These are phyloP conservation scores for Thermophis baileyi DNA, from an alignment of 2,113 vertebrate species.

Conservation along the genomic window DNA sequence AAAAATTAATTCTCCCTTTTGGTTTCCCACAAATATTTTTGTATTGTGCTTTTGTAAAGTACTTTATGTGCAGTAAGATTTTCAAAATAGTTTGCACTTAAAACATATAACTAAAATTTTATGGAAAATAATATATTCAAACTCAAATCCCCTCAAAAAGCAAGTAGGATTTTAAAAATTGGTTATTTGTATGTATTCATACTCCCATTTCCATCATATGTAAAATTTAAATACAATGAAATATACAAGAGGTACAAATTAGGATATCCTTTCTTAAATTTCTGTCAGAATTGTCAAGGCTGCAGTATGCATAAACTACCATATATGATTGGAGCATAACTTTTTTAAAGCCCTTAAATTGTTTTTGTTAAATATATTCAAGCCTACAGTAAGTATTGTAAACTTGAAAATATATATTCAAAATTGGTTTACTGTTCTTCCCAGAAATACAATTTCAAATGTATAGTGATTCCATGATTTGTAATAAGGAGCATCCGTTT, in stretches of 20 bases:
- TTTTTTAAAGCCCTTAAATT: background rate
- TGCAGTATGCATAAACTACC: background rate
- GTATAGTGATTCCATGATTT: conserved; percentile 15
- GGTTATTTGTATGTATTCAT: background rate
- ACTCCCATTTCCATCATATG: background rate
- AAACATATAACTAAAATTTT: background rate
- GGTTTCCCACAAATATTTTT: background rate
- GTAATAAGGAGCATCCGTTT: conserved; percentile 16
- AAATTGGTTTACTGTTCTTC: conserved; percentile 10
- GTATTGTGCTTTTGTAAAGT: background rate
- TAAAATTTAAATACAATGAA: conserved; percentile 29
- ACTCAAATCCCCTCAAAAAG: conserved; percentile 10
- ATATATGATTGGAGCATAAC: background rate
- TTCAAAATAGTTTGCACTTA: background rate
- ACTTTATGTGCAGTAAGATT: background rate
- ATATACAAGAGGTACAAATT: background rate
- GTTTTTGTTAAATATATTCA: background rate
- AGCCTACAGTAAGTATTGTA: background rate
- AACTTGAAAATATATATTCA: background rate
- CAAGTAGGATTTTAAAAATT: conserved; percentile 28
- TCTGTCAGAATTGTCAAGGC: background rate
- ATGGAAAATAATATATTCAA: background rate
- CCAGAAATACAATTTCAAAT: conserved; percentile 35
- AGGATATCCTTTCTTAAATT: background rate
- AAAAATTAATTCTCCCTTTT: background rate